A percentile compares a stretch with the other conserved stretches of the same genome.
phyloP scores from a whole-genome alignment of 1,140 invertebrate species.

The Ruditapes philippinarum region DNA sequence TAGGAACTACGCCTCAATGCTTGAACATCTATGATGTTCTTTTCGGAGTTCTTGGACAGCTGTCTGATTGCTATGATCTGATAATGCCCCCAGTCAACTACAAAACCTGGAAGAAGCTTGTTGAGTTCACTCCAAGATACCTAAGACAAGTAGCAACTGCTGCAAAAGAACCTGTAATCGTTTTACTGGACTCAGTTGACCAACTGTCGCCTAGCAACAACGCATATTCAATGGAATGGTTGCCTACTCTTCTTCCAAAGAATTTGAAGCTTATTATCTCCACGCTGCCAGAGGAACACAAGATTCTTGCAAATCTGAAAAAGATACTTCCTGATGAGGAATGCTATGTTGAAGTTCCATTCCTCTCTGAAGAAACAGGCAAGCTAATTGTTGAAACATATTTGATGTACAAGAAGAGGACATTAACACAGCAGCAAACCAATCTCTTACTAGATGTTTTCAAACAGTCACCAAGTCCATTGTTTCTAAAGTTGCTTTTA shows the following conservation, averaged over 20 bases:
- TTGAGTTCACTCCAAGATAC: constrained; percentile 76
- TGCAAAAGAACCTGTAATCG: constrained; percentile 79
- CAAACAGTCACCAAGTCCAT: constrained; percentile 72
- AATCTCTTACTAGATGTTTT: constrained; percentile 74
- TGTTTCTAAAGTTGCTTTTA: constrained; percentile 81
- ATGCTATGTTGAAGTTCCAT: constrained; percentile 76
- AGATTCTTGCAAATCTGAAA: constrained; percentile 79
- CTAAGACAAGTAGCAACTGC: constrained; percentile 70
- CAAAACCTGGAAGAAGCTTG: constrained; percentile 74
- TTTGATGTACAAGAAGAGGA: constrained; percentile 72
- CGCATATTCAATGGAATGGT: constrained; percentile 82
- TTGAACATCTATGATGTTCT: constrained; percentile 75
- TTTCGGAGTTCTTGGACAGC: constrained; percentile 75
- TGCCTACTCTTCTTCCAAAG: constrained; percentile 80
- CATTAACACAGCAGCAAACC: constrained; percentile 74
- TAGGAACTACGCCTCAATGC: constrained; percentile 76
- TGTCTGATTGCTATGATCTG: constrained; percentile 71
- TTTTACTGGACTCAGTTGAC: constrained; percentile 86
- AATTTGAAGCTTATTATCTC: constrained; percentile 91
- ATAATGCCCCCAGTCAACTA: constrained; percentile 76
- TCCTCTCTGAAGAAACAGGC: constrained; percentile 73
- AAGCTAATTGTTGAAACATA: constrained; percentile 78
- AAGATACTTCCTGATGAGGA: constrained; percentile 70
- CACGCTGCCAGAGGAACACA: constrained; percentile 82
- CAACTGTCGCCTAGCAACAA: constrained; percentile 79